Base-by-base conservation (phyloP, 2,797 vertebrate genomes). In the Phylloscopus collybita region DNA sequence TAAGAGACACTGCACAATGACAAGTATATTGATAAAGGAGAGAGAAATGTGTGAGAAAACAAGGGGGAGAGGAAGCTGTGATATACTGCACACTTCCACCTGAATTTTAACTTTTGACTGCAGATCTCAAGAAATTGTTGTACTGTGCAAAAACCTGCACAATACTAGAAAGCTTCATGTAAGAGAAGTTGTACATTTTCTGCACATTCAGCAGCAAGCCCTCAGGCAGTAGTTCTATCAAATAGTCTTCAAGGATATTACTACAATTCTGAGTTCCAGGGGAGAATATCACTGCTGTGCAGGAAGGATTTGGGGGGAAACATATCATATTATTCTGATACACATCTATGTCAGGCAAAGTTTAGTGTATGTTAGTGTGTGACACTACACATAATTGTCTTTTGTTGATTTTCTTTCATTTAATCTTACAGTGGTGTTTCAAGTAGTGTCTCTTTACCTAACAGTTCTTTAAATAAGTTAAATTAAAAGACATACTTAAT, bases 291-390 rank as follows among this genome's bases (percentile, higher is more conserved):
- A 49, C 19, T 11, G 16, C 27, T 36, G 11, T 5, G 12, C 30
- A 56, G 34, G 10, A 72, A 75, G 38, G 15, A 56, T 38, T 22
- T 54, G 3, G 4, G 12, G 1, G 6, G 2, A 73, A 83, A 66
- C 6, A 32, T 5, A 42, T 45, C 6, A 12, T 32, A 25, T 45
- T 62, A 36, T 30, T 80, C 16, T 82, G 56, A 80, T 14, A 42
- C 15, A 27, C 1, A 38, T 10, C 5, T 12, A 13, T 4, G 3
- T 10, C 47, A 70, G 27, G 49, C 27, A 80, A 34, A 80, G 4
- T 9, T 66, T 76, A 64, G 26, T 1, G 1, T 38, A n/a, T 11
- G 1, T 9, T 51, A 64, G 5, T 0, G 1, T 30, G 15, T 29
- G 9, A 69, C 32, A 50, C 6, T 20, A 59, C 4, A 30, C 6